A percentile compares a stretch with the other conserved stretches of the same genome.
These are phyloP conservation scores for Sclerurus mexicanus DNA, from an alignment of 2,113 vertebrate species.

Conservation along the genomic window DNA sequence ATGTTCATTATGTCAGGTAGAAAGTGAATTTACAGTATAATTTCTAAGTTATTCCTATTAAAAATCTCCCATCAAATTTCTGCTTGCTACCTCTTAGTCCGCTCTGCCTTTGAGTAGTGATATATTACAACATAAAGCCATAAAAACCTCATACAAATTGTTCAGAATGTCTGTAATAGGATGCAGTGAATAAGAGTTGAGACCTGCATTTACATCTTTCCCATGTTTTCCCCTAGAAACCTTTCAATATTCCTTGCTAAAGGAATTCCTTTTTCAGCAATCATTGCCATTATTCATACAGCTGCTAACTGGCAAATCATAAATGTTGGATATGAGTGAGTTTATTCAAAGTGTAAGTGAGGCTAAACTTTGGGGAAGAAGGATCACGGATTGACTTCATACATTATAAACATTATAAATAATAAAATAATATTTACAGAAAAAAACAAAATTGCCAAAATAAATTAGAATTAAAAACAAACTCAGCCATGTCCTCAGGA, in stretches of 20 bases:
- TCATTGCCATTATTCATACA: background rate
- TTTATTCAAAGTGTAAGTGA: background rate
- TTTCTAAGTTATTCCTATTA: background rate
- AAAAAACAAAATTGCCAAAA: background rate
- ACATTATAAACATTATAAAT: background rate
- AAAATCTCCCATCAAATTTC: background rate
- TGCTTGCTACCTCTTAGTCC: background rate
- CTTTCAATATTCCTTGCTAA: background rate
- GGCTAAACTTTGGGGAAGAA: background rate
- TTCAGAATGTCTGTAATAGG: background rate
- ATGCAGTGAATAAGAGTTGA: background rate
- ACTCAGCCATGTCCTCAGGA: background rate
- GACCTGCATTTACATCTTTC: background rate
- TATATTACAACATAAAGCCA: background rate
- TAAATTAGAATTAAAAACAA: background rate
- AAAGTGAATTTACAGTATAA: background rate
- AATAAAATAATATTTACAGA: background rate
- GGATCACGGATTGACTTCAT: background rate
- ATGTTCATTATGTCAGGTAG: background rate
- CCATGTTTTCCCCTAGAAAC: background rate
- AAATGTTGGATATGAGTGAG: background rate
- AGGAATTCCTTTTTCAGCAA: background rate
- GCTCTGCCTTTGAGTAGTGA: background rate
- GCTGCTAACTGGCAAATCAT: background rate
- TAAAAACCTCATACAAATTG: background rate